A percentile compares a stretch with the other conserved stretches of the same genome.
These are phyloP conservation scores for Euwallacea similis DNA, from an alignment of 1,140 invertebrate species.

Conservation along the genomic window DNA sequence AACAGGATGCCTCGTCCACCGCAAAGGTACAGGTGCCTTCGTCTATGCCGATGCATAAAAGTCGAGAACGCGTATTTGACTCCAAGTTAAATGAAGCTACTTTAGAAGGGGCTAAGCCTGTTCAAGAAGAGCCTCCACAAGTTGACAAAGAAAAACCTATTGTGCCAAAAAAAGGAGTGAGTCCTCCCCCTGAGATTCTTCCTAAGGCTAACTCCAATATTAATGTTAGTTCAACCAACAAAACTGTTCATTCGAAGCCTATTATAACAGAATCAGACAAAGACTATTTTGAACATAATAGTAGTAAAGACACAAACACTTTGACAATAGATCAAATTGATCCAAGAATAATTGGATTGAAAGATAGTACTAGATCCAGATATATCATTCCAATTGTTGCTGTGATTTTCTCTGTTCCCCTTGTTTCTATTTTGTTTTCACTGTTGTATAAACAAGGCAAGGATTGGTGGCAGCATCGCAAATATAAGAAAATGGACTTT, in stretches of 20 bases:
- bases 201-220: slow-evolving; percentile 3
- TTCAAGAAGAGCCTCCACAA: slow-evolving; percentile 5
- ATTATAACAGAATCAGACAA: slow-evolving; percentile 27
- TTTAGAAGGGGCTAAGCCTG: neutral
- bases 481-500: slow-evolving; percentile 79
- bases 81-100: neutral
- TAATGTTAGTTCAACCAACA: neutral
- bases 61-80: neutral
- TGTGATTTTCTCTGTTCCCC: slow-evolving; percentile 65
- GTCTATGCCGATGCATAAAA: neutral
- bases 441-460: slow-evolving; percentile 65
- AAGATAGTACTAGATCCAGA: slow-evolving; percentile 50
- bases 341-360: slow-evolving; percentile 14
- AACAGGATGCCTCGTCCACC: too few species aligned
- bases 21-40: neutral
- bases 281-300: slow-evolving; percentile 14
- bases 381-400: slow-evolving; percentile 68
- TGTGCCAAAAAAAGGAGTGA: slow-evolving; percentile 39
- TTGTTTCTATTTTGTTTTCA: slow-evolving; percentile 63
- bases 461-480: slow-evolving; percentile 75
- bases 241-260: slow-evolving; percentile 16
- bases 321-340: slow-evolving; percentile 29
- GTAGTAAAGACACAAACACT: slow-evolving; percentile 1
- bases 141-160: slow-evolving; percentile 29
- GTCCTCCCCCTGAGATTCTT: neutral